Conservation (phyloP, 2,113 vertebrate species). For the Cynopterus brachyotis region DNA sequence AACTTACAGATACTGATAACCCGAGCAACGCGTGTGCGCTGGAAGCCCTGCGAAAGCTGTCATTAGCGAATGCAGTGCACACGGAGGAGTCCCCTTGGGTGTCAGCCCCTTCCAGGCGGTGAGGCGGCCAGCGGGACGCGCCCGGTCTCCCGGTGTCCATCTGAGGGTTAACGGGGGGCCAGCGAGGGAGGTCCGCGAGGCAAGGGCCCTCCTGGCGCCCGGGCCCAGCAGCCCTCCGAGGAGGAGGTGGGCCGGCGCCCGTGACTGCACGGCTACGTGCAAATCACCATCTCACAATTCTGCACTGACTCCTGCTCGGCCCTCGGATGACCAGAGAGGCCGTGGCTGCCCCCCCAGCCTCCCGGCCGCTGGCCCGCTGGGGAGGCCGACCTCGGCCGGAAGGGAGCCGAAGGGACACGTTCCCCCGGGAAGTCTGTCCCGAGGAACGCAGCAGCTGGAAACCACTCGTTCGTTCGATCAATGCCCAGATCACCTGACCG, state of each 20-base stretch:
- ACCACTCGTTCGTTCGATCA: slow-evolving; percentile 54
- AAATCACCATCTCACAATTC: slow-evolving; percentile 74
- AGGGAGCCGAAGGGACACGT: slow-evolving; percentile 49
- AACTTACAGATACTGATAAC: slow-evolving; percentile 24
- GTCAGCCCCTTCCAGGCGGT: background rate
- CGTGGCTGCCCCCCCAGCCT: slow-evolving; percentile 80
- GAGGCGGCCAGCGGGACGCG: background rate
- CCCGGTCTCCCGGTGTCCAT: background rate
- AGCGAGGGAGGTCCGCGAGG: background rate
- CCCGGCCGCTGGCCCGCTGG: slow-evolving; percentile 74
- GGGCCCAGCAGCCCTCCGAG: slow-evolving; percentile 65
- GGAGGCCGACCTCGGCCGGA: slow-evolving; percentile 67
- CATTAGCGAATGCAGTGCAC: slow-evolving; percentile 45
- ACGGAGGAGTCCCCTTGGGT: background rate
- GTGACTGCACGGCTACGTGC: slow-evolving; percentile 66
- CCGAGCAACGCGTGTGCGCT: background rate
- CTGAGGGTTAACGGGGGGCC: slow-evolving; percentile 61
- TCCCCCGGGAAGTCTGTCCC: slow-evolving; percentile 50
- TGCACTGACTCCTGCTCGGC: slow-evolving; percentile 69
- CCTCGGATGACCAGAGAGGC: slow-evolving; percentile 80
- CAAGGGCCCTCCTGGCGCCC: slow-evolving; percentile 20
- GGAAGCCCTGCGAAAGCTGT: slow-evolving; percentile 28
- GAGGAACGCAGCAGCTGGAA: slow-evolving; percentile 7
- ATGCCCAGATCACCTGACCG: slow-evolving; percentile 35
- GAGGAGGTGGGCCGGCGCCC: slow-evolving; percentile 68